phyloP scores from a whole-genome alignment of 2,888 invertebrate genomes.

The Nipponacmea schrenckii region DNA sequence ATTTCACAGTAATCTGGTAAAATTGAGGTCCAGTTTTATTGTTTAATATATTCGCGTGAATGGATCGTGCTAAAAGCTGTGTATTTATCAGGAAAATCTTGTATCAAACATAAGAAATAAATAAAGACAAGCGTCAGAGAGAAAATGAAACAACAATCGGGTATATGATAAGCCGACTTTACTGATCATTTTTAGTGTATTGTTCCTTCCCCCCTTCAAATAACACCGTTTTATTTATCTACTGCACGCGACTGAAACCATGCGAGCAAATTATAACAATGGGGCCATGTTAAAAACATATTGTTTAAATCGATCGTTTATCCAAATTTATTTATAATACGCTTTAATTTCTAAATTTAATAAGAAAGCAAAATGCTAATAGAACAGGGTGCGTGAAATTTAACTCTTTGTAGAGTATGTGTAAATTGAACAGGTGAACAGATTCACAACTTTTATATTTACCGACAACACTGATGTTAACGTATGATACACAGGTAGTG shows the following conservation, averaged over 20 bases:
- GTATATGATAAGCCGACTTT: background rate
- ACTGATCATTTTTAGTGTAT: background rate
- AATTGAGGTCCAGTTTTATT: background rate
- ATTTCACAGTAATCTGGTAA: background rate
- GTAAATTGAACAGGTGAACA: background rate
- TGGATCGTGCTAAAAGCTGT: background rate
- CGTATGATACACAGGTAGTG: no score
- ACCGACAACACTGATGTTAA: background rate
- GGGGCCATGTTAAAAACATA: background rate
- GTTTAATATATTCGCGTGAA: background rate
- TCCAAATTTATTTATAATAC: conserved; percentile 3
- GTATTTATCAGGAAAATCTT: background rate
- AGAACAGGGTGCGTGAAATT: conserved; percentile 1
- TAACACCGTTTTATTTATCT: conserved; percentile 1
- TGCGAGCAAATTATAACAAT: background rate
- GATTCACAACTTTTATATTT: background rate
- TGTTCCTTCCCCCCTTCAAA: background rate
- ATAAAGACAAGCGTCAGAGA: background rate
- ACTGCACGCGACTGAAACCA: background rate
- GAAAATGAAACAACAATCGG: background rate
- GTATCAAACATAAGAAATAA: conserved; percentile 8
- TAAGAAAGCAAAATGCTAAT: conserved; percentile 4
- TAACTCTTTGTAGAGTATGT: background rate
- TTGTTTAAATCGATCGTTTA: conserved; percentile 5
- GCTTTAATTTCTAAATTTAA: background rate